Conservation (phyloP, 1,140 invertebrate species). For the Stegodyphus mimosarum region DNA sequence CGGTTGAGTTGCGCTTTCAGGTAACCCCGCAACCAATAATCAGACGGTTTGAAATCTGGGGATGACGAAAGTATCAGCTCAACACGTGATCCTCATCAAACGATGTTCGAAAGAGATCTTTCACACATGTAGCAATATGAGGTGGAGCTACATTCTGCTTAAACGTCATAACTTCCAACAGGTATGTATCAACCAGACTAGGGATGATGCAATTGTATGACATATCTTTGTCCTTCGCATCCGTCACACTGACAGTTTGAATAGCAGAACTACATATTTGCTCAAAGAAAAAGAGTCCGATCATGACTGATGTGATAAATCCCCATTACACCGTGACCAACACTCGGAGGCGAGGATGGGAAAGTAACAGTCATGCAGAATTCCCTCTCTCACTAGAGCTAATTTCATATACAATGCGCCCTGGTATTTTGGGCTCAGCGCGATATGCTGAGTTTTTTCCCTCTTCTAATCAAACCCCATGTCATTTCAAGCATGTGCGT, state of each 20-base stretch:
- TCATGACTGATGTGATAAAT: neutral
- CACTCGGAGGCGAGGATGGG: too few species aligned
- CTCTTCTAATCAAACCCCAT: too few species aligned
- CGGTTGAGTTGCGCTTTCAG: neutral
- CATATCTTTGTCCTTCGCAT: neutral
- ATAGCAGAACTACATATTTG: neutral
- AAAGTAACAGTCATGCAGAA: too few species aligned
- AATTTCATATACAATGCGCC: too few species aligned
- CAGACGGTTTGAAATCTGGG: neutral
- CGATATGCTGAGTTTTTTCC: too few species aligned
- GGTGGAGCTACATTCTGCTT: neutral
- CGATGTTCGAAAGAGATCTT: neutral
- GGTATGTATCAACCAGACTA: neutral
- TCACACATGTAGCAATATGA: neutral
- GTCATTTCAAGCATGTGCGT: too few species aligned
- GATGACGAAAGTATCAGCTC: neutral
- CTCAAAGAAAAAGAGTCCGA: neutral
- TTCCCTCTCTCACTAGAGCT: too few species aligned
- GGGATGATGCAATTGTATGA: neutral
- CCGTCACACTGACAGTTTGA: neutral
- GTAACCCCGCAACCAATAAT: neutral
- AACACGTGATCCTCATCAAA: neutral
- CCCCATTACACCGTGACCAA: neutral
- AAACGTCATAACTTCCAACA: neutral
- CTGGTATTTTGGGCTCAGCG: too few species aligned